Conservation (phyloP, 2,113 vertebrate genomes). For the Notarius lentiginosus region DNA sequence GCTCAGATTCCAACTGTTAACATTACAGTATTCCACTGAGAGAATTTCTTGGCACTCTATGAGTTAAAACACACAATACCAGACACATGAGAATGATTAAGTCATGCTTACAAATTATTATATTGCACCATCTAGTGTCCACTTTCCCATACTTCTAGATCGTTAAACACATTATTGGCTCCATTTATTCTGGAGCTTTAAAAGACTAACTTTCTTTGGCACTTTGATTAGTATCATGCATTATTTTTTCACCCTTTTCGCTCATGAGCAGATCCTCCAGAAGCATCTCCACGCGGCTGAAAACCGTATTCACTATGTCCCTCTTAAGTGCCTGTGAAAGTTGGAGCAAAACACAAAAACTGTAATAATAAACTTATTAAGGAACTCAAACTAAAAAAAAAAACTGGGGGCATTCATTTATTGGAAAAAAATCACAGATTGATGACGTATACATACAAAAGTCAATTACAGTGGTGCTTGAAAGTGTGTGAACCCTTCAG, state of each 20-base stretch:
- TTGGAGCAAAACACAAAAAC: neutral
- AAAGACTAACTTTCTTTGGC: neutral
- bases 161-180: no score
- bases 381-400: neutral
- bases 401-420: neutral
- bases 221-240: neutral
- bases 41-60: neutral
- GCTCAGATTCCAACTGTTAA: neutral
- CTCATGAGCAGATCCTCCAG: conserved; percentile 85
- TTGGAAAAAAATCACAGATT: neutral
- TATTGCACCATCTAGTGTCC: conserved; percentile 21
- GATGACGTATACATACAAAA: neutral
- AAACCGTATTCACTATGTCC: conserved; percentile 86
- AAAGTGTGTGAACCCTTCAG: no score
- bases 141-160: no score
- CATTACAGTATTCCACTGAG: neutral
- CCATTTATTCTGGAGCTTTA: neutral
- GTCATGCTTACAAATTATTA: neutral
- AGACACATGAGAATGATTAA: neutral
- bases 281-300: conserved; percentile 85
- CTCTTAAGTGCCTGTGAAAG: conserved; percentile 83
- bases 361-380: neutral
- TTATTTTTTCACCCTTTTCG: conserved; percentile 58
- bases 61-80: neutral
- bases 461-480: neutral